Conservation (phyloP, 2,797 vertebrate genomes). For the Pipistrellus kuhlii region DNA sequence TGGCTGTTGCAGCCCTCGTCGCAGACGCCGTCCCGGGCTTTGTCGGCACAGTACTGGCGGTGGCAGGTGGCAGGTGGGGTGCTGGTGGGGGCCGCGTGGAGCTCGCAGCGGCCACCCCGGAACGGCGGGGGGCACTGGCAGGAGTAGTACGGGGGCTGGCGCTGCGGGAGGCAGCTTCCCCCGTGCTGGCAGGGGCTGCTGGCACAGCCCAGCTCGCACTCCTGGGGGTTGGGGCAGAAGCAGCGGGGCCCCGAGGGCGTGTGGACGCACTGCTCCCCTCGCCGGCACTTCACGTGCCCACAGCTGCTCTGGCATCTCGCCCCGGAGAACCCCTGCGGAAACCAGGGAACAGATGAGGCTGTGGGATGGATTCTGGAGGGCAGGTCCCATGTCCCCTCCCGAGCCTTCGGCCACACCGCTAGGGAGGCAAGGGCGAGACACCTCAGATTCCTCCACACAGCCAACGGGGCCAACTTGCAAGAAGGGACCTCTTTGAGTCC, state of each 20-base stretch:
- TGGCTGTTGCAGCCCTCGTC: constrained; percentile 93
- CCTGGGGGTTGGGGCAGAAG: constrained; percentile 89
- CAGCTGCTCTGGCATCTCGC: constrained; percentile 93
- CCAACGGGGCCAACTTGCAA: background rate
- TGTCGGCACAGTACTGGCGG: constrained; percentile 86
- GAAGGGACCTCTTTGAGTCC: background rate
- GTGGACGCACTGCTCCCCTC: constrained; percentile 91
- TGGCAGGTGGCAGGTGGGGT: constrained; percentile 82
- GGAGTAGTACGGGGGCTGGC: constrained; percentile 86
- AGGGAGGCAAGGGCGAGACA: background rate
- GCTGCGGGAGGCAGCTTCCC: constrained; percentile 90
- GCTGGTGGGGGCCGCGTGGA: constrained; percentile 8
- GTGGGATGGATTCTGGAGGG: background rate
- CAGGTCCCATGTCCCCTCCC: background rate
- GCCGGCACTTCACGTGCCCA: constrained; percentile 91
- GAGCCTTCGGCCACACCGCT: accelerated
- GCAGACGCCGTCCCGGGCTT: constrained; percentile 90
- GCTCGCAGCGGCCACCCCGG: constrained; percentile 90
- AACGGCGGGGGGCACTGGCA: constrained; percentile 90
- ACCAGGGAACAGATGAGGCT: background rate
- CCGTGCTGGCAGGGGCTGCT: constrained; percentile 91
- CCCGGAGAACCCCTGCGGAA: constrained; percentile 91
- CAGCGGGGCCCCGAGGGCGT: constrained; percentile 87
- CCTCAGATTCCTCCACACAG: background rate
- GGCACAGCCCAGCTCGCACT: constrained; percentile 88